Evolutionary conservation across 2,888 invertebrate species (phyloP).

Genomic region (Drosophila colorata): DNA sequence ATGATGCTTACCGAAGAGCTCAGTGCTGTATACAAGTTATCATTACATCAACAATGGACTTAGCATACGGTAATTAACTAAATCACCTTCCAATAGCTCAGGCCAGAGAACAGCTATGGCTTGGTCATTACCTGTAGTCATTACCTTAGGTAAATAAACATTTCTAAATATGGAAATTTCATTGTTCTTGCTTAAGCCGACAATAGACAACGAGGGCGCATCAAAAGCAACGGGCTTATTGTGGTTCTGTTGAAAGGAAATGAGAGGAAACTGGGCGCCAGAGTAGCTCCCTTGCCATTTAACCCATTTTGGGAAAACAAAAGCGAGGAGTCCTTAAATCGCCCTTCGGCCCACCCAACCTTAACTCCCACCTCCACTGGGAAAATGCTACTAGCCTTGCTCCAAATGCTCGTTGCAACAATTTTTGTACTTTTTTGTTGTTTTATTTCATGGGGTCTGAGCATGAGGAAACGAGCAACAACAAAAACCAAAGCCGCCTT

Average conservation of each 20-base stretch:
- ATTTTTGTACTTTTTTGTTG: slow-evolving; percentile 42
- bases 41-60: slow-evolving; percentile 11
- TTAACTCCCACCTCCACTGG: slow-evolving; percentile 26
- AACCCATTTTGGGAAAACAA: slow-evolving; percentile 65
- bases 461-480: slow-evolving; percentile 43
- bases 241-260: slow-evolving; percentile 56
- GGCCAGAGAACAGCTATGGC: slow-evolving; percentile 10
- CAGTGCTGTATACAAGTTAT: background rate
- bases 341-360: slow-evolving; percentile 20
- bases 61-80: slow-evolving; percentile 30
- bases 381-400: slow-evolving; percentile 57
- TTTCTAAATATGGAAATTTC: slow-evolving; percentile 69
- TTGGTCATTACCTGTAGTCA: slow-evolving; percentile 54
- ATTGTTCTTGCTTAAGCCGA: slow-evolving; percentile 54
- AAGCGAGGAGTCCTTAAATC: slow-evolving; percentile 56
- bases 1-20: background rate
- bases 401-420: slow-evolving; percentile 69
- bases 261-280: slow-evolving; percentile 55
- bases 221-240: slow-evolving; percentile 54
- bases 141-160: slow-evolving; percentile 68
- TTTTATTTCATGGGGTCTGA: slow-evolving; percentile 47
- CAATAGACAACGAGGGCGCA: slow-evolving; percentile 57
- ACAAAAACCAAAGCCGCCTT: slow-evolving; percentile 40
- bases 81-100: slow-evolving; percentile 50
- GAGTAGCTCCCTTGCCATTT: slow-evolving; percentile 53